Conservation (phyloP, 64 coral and sea anemone genomes). For the Acropora tenuis region DNA sequence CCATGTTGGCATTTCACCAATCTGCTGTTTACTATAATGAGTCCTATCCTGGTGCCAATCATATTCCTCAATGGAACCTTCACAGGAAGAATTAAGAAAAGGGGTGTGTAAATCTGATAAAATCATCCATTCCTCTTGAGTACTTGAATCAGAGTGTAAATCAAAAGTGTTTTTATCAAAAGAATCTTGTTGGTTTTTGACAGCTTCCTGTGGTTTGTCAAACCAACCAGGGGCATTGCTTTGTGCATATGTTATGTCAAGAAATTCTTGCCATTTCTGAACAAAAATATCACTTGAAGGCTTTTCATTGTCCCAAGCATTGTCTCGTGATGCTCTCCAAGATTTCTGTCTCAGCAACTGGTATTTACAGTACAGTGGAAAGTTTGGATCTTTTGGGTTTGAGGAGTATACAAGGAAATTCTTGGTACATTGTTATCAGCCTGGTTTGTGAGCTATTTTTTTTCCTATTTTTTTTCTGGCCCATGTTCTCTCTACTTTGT, state of each 20-base stretch:
- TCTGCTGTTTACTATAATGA: no score
- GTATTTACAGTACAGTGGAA: no score
- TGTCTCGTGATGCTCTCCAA: not conserved
- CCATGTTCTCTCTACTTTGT: no score
- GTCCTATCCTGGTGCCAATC: not conserved
- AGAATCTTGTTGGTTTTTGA: constrained; percentile 12
- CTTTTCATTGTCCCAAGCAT: not conserved
- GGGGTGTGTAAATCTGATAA: not conserved
- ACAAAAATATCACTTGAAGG: not conserved
- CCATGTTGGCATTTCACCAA: not conserved
- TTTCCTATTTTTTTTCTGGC: no score
- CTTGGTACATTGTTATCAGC: no score
- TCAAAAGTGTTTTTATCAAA: no score
- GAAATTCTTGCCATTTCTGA: not conserved
- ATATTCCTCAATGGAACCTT: not conserved
- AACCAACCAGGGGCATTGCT: constrained; percentile 11
- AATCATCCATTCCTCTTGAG: constrained; percentile 1
- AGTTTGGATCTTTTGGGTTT: no score
- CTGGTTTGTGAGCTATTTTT: no score
- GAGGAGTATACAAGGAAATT: no score
- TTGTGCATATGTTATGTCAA: constrained; percentile 17
- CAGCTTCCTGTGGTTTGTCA: constrained; percentile 10
- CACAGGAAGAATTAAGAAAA: constrained; percentile 6
- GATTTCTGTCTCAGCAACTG: not conserved
- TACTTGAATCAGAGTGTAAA: not conserved